Conservation (phyloP, 2,888 invertebrate genomes). For the Margaritifera margaritifera region DNA sequence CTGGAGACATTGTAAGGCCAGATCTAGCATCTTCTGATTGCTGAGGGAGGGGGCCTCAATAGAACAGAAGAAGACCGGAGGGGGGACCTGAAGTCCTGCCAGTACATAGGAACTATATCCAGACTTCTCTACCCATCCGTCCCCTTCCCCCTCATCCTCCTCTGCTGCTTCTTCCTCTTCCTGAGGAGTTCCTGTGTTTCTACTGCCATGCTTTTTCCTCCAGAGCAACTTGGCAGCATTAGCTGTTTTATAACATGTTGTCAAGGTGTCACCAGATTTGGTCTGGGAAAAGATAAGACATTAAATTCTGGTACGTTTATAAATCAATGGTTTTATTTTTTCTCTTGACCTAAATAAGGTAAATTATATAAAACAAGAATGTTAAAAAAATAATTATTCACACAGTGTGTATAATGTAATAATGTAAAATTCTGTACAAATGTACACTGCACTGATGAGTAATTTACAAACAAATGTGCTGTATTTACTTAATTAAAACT, state of each 20-base stretch:
- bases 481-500: no score
- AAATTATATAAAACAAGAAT: no score
- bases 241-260: constrained; percentile 51
- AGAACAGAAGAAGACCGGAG: constrained; percentile 97
- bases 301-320: no score
- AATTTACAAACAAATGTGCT: no score
- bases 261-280: constrained; percentile 76
- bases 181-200: not conserved
- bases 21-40: constrained; percentile 84
- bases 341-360: no score
- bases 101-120: constrained; percentile 52
- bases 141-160: constrained; percentile 11
- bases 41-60: constrained; percentile 91
- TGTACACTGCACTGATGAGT: not conserved
- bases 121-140: not conserved
- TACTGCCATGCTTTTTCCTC: constrained; percentile 6
- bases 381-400: no score
- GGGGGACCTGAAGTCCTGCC: constrained; percentile 83
- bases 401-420: not conserved
- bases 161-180: constrained; percentile 14
- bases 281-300: constrained; percentile 68
- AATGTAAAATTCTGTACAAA: not conserved
- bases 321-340: no score
- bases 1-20: constrained; percentile 85
- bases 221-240: constrained; percentile 23